Evolutionary conservation across 2,797 vertebrate species (phyloP).

Genomic region (Manis crassicaudata): DNA sequence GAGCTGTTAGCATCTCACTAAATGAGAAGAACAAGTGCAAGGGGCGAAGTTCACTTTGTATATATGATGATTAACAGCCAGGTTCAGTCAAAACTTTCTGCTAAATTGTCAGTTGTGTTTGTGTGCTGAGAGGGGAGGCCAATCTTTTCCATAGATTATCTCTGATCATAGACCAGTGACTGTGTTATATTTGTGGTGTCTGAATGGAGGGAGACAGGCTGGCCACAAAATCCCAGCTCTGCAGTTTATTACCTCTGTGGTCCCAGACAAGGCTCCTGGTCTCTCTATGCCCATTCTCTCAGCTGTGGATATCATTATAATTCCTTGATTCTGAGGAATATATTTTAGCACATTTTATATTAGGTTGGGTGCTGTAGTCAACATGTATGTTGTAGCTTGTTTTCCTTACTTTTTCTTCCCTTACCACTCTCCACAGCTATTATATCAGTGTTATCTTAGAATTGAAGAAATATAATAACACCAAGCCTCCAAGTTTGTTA

Average conservation of each 20-base stretch:
- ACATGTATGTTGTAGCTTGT: not conserved
- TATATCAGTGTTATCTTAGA: not conserved
- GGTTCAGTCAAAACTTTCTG: accelerated
- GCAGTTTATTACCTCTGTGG: not conserved
- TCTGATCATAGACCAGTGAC: accelerated
- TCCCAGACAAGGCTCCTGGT: not conserved
- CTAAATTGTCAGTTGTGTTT: too few species aligned
- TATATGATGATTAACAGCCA: not conserved
- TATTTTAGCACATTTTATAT: not conserved
- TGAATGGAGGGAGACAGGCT: not conserved
- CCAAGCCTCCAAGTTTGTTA: not conserved
- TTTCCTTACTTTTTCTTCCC: not conserved
- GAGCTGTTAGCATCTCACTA: not conserved
- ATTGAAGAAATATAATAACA: not conserved
- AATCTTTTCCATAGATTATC: not conserved
- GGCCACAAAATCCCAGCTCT: not conserved
- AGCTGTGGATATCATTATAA: not conserved
- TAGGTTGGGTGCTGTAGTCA: not conserved
- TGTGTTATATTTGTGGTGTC: not conserved
- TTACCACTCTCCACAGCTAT: not conserved
- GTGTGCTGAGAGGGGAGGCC: not conserved
- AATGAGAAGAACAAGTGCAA: not conserved
- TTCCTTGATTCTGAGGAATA: not conserved
- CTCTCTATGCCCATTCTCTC: not conserved
- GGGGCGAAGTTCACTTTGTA: too few species aligned